Percentiles rank a stretch among this genome's conserved stretches.
phyloP scores from a whole-genome alignment of 1,140 invertebrate species.

The Drosophila paulistorum region DNA sequence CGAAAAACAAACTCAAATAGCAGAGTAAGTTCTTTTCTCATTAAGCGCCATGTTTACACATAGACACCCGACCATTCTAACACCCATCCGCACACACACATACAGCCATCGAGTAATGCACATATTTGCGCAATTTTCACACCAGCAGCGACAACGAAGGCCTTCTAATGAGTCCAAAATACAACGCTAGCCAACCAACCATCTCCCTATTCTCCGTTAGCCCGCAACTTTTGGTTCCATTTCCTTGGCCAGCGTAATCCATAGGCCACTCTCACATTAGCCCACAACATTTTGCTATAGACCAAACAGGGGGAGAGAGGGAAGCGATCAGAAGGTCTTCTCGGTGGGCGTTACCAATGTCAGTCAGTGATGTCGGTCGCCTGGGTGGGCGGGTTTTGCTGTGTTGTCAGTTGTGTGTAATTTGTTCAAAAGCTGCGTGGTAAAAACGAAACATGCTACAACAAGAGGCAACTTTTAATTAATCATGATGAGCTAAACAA shows the following conservation, averaged over 20 bases:
- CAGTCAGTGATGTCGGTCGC: conserved; percentile 3
- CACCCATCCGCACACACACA: conserved; percentile 15
- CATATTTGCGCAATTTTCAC: conserved; percentile 69
- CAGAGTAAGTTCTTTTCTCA: conserved; percentile 79
- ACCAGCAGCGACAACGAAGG: conserved; percentile 52
- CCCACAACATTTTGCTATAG: conserved; percentile 21
- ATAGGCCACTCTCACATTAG: conserved; percentile 21
- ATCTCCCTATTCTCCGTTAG: neutral
- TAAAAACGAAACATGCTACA: conserved; percentile 58
- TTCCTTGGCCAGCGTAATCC: conserved; percentile 18
- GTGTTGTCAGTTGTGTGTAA: conserved; percentile 38
- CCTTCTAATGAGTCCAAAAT: conserved; percentile 75
- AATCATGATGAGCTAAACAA: conserved; percentile 72
- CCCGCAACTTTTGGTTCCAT: conserved; percentile 60
- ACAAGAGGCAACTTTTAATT: conserved; percentile 69
- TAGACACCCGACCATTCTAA: conserved; percentile 47
- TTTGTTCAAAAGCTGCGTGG: conserved; percentile 74
- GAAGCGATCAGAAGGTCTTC: conserved; percentile 11
- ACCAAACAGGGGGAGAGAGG: neutral
- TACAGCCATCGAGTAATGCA: conserved; percentile 10
- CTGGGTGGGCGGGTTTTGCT: conserved; percentile 12
- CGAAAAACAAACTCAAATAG: conserved; percentile 68
- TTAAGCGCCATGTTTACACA: conserved; percentile 70
- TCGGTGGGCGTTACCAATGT: neutral
- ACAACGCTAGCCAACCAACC: conserved; percentile 19